phyloP scores from a whole-genome alignment of 1,140 invertebrate species.

The Druon quercuslanigerum region DNA sequence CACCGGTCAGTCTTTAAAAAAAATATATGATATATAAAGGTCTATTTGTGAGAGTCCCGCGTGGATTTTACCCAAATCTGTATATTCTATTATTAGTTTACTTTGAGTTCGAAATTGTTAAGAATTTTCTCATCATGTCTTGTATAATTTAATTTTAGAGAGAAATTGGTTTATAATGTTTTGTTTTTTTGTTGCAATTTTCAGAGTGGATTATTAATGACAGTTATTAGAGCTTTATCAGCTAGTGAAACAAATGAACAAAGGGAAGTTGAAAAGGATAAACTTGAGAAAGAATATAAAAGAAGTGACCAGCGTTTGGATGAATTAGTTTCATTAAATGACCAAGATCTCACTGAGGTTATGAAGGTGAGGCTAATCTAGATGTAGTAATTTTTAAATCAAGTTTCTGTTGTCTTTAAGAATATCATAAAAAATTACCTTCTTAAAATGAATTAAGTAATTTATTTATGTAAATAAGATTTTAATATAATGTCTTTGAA shows the following conservation, averaged over 20 bases:
- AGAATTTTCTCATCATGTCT: no score
- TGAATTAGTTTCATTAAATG: slow-evolving; percentile 90
- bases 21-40: no score
- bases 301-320: slow-evolving; percentile 92
- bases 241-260: slow-evolving; percentile 96
- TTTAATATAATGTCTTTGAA: background rate
- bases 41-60: no score
- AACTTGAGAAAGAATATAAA: slow-evolving; percentile 94
- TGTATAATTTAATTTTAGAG: no score
- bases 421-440: background rate
- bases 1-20: no score
- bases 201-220: slow-evolving; percentile 80
- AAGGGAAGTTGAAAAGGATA: slow-evolving; percentile 93
- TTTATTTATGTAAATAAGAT: background rate
- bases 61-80: no score
- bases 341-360: slow-evolving; percentile 91
- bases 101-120: no score
- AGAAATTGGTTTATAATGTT: no score
- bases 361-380: slow-evolving; percentile 79
- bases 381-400: no score
- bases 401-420: background rate
- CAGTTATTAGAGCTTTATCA: slow-evolving; percentile 92
- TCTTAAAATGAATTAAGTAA: background rate
- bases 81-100: no score
- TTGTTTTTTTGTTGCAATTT: background rate